Evolutionary conservation across 2,888 invertebrate species (phyloP), one percentile per base, ranked within the genome.

Genomic region (Carterocephalus palaemon): DNA sequence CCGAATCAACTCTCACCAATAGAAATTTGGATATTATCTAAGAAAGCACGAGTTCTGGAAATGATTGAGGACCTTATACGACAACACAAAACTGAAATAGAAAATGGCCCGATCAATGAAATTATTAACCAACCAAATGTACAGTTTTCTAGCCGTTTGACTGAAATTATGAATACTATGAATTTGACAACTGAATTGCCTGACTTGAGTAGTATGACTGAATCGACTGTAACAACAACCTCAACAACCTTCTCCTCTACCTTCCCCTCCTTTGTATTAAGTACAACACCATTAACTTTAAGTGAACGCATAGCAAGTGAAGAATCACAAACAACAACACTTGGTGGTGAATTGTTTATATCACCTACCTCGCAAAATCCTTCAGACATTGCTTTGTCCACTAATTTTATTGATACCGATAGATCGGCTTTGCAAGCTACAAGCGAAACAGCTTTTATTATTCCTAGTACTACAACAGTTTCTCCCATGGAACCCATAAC

Each of bases 11-110:
- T 85, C 52, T 77, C 85, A 24, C 75, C 73, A 24, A 52, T 80
- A 36, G 81, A 86, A 53, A 57, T 86, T 52, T 82, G 78, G 82
- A 67, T 86, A 53, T 62, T 87, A 49, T 82, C 86, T n/a, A 83
- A 80, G 62, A 82, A 85, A 70, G 86, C 88, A 48, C 73, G 72
- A 51, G 80, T 88, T 49, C 70, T 88, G 48, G 75, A 84, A 66
- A 84, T 86, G 78, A 88, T 88, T 42, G 86, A 88, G 75, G 79
- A 86, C 48, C 60, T 88, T 28, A 76, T 88, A 56, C 67, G 70
- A 56, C 73, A 78, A 56, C 86, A 88, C 51, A 81, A 88, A 55
- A 67, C 70, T 39, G 86, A 87, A 65, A 61, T 86, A 52, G 73
- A 71, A 22, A 82, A 76, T 52, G 71, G 69, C 39, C 66, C 76